These are phyloP conservation scores for Onychomys arenicola DNA, from an alignment of 2,797 vertebrate genomes.

Conservation along the genomic window DNA sequence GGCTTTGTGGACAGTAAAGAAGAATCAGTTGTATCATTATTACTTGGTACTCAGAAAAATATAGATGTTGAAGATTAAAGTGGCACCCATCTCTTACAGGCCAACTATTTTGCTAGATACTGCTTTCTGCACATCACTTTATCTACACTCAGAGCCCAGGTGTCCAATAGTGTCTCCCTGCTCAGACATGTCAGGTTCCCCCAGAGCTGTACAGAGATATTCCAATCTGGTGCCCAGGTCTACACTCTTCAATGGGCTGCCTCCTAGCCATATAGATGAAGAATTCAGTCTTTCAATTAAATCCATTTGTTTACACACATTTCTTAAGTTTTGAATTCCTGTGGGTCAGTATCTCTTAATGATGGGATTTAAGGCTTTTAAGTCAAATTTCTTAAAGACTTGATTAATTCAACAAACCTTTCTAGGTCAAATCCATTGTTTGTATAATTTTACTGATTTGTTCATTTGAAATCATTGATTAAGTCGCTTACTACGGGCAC, in stretches of 20 bases:
- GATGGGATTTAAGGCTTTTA: conserved; percentile 48
- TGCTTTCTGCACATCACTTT: background rate
- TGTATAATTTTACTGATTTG: conserved; percentile 38
- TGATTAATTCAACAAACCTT: conserved; percentile 53
- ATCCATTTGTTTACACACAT: background rate
- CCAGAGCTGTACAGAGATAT: background rate
- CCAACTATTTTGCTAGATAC: background rate
- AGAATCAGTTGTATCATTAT: background rate
- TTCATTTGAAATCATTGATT: conserved; percentile 58
- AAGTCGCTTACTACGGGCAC: background rate
- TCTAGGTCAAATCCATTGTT: conserved; percentile 50
- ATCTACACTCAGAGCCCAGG: background rate
- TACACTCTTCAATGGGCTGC: background rate
- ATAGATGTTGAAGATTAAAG: background rate
- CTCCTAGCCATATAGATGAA: background rate
- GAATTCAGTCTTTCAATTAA: conserved; percentile 35
- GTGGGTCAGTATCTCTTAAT: background rate
- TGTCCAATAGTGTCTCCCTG: background rate
- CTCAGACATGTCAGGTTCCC: background rate
- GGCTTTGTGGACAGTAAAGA: background rate
- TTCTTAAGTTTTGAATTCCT: conserved; percentile 41
- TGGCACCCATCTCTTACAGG: background rate
- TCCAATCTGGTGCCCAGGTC: background rate
- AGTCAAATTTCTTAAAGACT: conserved; percentile 50
- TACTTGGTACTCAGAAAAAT: background rate